A percentile compares a stretch with the other conserved stretches of the same genome.
phyloP scores from a whole-genome alignment of 2,113 vertebrate species.

The Callipepla squamata region DNA sequence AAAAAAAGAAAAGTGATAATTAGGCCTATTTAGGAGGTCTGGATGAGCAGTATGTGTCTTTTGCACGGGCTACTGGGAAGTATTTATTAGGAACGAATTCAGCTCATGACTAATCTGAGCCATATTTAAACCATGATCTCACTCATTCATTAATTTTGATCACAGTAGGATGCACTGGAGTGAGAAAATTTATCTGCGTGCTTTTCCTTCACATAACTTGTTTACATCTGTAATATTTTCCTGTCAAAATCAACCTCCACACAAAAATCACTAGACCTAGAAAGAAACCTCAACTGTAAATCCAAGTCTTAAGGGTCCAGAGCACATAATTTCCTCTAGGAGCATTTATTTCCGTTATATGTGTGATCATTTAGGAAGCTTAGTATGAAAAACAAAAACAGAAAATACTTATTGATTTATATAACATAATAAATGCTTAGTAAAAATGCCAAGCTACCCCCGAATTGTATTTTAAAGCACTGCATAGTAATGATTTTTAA shows the following conservation, averaged over 20 bases:
- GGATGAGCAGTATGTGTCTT: background rate
- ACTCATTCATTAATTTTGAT: slow-evolving; percentile 17
- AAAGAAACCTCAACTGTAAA: background rate
- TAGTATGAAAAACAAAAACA: background rate
- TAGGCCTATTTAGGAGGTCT: background rate
- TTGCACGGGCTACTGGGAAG: background rate
- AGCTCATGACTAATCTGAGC: slow-evolving; percentile 27
- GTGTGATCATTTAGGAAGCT: background rate
- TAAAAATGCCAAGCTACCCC: background rate
- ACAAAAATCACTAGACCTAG: background rate
- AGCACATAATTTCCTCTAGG: background rate
- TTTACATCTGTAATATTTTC: background rate
- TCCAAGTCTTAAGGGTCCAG: background rate
- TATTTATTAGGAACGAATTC: slow-evolving; percentile 17
- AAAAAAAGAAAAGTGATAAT: background rate
- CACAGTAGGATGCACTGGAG: background rate
- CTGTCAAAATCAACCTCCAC: background rate
- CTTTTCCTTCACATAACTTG: background rate
- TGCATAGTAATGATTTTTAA: background rate
- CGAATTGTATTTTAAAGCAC: background rate
- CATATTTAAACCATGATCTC: slow-evolving; percentile 12
- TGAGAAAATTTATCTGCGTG: background rate
- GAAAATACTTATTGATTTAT: slow-evolving; percentile 28
- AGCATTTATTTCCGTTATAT: background rate
- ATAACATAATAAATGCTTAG: background rate